Percentiles rank a stretch among this genome's conserved stretches.
Evolutionary conservation across 2,797 vertebrate species (phyloP).

Genomic region (Lagorchestes hirsutus): DNA sequence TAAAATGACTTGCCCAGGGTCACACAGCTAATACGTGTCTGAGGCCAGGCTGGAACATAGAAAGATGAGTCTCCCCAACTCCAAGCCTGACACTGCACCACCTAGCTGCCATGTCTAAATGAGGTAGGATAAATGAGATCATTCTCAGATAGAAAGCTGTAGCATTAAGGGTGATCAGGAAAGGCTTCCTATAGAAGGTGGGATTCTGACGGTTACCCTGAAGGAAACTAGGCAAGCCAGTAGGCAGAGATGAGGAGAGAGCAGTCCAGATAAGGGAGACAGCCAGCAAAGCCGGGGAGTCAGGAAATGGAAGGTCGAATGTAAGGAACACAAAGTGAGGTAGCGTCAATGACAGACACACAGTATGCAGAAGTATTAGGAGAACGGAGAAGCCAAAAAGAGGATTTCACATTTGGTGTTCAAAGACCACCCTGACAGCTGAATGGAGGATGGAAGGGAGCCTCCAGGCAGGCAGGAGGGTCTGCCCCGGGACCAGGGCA

Average conservation of each 20-base stretch:
- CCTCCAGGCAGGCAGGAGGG: background rate
- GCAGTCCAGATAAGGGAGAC: no score
- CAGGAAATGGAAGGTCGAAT: background rate
- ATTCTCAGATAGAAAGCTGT: background rate
- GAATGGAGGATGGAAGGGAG: background rate
- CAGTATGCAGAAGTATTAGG: background rate
- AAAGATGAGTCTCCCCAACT: background rate
- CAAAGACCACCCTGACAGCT: background rate
- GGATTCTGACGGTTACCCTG: background rate
- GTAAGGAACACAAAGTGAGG: background rate
- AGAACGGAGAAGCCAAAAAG: background rate
- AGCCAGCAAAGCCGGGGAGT: background rate
- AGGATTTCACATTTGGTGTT: background rate
- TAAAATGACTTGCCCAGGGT: background rate
- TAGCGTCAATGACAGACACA: background rate
- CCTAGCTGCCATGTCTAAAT: background rate
- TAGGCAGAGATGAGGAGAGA: background rate
- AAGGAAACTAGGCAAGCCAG: background rate
- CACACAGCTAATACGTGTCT: background rate
- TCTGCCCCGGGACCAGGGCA: background rate
- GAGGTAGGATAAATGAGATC: background rate
- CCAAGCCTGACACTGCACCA: background rate
- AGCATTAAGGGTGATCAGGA: background rate
- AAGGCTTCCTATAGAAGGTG: background rate
- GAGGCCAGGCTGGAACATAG: background rate